Evolutionary conservation across 2,797 vertebrate species (phyloP).

Genomic region (Pipistrellus pipistrellus): DNA sequence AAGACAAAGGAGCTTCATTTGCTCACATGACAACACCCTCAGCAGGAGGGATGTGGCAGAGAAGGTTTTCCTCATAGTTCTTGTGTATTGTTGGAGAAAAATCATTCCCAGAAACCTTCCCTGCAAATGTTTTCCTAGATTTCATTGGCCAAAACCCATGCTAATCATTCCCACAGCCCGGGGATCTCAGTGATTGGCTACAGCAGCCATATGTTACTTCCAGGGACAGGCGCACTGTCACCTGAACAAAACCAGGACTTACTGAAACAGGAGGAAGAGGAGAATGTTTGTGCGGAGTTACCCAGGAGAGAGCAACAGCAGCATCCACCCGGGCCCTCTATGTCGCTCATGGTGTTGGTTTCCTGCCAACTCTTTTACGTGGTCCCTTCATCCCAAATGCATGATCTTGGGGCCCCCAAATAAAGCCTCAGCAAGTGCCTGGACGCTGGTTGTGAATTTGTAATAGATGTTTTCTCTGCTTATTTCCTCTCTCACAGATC

Average conservation of each 20-base stretch:
- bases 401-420: not conserved
- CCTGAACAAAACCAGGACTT: not conserved
- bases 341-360: not conserved
- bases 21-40: not conserved
- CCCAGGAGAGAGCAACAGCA: accelerated
- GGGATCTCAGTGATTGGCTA: not conserved
- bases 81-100: not conserved
- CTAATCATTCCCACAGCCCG: not conserved
- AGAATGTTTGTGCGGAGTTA: not conserved
- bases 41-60: not conserved
- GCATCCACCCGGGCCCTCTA: accelerated
- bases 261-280: not conserved
- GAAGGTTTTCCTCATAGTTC: not conserved
- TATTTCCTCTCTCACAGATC: not conserved
- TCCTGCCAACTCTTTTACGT: not conserved
- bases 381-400: not conserved
- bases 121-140: not conserved
- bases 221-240: too few species aligned
- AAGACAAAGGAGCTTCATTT: not conserved
- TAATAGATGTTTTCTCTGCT: not conserved
- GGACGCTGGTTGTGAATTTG: not conserved
- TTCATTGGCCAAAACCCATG: not conserved
- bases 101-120: not conserved
- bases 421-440: not conserved
- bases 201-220: not conserved